A percentile compares a stretch with the other conserved stretches of the same genome.
These are phyloP conservation scores for Anastatus disparis DNA, from an alignment of 1,140 invertebrate genomes.

Conservation along the genomic window DNA sequence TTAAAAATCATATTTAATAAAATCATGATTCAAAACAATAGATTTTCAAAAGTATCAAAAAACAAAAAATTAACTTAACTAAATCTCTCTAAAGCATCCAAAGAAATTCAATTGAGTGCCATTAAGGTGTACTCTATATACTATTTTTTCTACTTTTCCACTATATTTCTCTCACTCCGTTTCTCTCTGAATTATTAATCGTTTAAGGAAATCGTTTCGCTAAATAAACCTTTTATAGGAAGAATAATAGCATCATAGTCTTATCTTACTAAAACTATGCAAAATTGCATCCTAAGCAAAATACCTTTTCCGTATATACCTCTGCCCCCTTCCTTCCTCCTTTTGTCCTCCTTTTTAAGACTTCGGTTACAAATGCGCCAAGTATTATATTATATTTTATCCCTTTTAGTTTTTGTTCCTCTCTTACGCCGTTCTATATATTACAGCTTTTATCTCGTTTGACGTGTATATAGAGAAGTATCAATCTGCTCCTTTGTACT, in stretches of 20 bases:
- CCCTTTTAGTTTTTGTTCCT: too few species aligned
- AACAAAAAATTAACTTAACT: too few species aligned
- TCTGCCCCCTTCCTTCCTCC: too few species aligned
- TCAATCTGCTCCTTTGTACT: constrained; percentile 30
- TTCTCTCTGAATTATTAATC: background rate
- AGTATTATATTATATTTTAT: too few species aligned
- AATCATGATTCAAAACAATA: too few species aligned
- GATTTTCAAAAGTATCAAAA: too few species aligned
- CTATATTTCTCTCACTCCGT: too few species aligned
- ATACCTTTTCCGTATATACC: constrained; percentile 28
- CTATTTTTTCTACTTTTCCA: background rate
- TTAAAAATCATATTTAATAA: too few species aligned
- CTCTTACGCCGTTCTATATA: background rate
- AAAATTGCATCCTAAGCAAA: constrained; percentile 12
- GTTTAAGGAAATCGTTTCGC: background rate
- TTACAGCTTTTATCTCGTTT: background rate
- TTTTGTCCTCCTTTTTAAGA: constrained; percentile 57
- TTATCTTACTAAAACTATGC: too few species aligned
- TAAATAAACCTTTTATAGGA: constrained; percentile 24
- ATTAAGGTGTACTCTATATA: background rate
- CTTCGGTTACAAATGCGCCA: constrained; percentile 58
- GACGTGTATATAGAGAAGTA: too few species aligned
- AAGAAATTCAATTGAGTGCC: too few species aligned
- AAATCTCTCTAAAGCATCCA: too few species aligned
- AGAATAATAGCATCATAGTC: constrained; percentile 20